Evolutionary conservation across 2,888 invertebrate genomes (phyloP).

Genomic region (Drosophila maculinotata): DNA sequence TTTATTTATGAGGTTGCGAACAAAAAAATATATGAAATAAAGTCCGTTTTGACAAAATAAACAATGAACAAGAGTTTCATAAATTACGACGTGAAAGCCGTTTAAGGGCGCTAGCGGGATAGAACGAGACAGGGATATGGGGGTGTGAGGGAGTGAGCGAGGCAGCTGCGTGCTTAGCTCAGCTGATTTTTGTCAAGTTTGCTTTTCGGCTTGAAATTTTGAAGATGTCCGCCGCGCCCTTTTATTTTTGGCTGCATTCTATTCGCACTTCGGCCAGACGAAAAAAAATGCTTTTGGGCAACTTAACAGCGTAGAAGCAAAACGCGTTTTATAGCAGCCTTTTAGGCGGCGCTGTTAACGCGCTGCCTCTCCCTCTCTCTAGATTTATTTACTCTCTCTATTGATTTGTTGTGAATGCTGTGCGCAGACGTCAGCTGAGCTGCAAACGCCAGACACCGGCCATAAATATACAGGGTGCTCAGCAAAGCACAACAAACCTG

Average conservation of each 20-base stretch:
- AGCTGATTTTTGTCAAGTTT: slow-evolving; percentile 39
- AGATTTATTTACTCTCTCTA: slow-evolving; percentile 54
- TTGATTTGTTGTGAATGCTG: slow-evolving; percentile 66
- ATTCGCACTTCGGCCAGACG: slow-evolving; percentile 18
- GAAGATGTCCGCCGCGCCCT: slow-evolving; percentile 65
- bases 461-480: slow-evolving; percentile 44
- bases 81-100: slow-evolving; percentile 58
- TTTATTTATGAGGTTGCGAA: slow-evolving; percentile 39
- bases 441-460: slow-evolving; percentile 46
- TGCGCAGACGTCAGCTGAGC: slow-evolving; percentile 57
- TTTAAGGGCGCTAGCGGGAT: slow-evolving; percentile 1
- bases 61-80: slow-evolving; percentile 50
- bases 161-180: slow-evolving; percentile 26
- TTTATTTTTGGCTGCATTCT: slow-evolving; percentile 50
- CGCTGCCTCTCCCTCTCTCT: background rate
- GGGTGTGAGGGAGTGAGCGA: background rate
- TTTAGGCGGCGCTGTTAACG: slow-evolving; percentile 68
- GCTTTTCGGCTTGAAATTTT: slow-evolving; percentile 38
- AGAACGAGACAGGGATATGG: background rate
- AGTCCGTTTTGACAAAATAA: slow-evolving; percentile 47
- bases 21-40: slow-evolving; percentile 6
- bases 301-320: slow-evolving; percentile 39
- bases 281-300: slow-evolving; percentile 57
- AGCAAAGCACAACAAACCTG: slow-evolving; percentile 10
- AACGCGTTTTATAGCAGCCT: slow-evolving; percentile 58